Conservation (phyloP, 2,888 invertebrate genomes). For the Lasioglossum calceatum region DNA sequence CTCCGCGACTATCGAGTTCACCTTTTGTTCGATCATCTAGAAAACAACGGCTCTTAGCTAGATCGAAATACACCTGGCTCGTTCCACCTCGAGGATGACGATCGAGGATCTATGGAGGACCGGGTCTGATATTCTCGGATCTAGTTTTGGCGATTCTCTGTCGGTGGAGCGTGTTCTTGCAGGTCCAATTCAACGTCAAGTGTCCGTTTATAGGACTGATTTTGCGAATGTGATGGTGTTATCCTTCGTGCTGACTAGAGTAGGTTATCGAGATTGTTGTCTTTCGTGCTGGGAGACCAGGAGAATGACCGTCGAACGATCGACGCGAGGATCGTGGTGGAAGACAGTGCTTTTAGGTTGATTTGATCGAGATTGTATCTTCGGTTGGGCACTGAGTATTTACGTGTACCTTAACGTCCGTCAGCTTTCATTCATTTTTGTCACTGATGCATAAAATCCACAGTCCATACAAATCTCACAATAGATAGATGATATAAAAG, state of each 20-base stretch:
- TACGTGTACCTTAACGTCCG: background rate
- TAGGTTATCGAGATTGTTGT: slow-evolving; percentile 1
- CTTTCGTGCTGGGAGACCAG: background rate
- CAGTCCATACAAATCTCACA: no score
- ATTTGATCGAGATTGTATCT: slow-evolving; percentile 20
- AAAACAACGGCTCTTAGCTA: slow-evolving; percentile 76
- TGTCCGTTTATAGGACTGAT: background rate
- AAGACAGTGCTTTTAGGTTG: background rate
- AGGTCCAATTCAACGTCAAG: background rate
- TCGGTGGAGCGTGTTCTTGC: background rate
- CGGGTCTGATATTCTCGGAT: background rate
- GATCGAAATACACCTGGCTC: background rate
- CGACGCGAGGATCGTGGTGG: background rate
- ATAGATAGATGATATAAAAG: no score
- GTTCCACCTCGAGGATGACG: slow-evolving; percentile 3
- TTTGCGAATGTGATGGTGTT: background rate
- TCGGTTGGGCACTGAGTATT: background rate
- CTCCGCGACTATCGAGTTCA: slow-evolving; percentile 90
- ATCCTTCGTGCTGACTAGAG: slow-evolving; percentile 25
- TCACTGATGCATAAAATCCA: no score
- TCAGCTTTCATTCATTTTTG: background rate
- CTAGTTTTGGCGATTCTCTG: background rate
- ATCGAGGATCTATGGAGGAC: slow-evolving; percentile 1
- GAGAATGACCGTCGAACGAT: background rate
- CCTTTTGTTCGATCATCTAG: slow-evolving; percentile 91